phyloP scores from a whole-genome alignment of 1,140 invertebrate species.

The Drosophila kanapiae region DNA sequence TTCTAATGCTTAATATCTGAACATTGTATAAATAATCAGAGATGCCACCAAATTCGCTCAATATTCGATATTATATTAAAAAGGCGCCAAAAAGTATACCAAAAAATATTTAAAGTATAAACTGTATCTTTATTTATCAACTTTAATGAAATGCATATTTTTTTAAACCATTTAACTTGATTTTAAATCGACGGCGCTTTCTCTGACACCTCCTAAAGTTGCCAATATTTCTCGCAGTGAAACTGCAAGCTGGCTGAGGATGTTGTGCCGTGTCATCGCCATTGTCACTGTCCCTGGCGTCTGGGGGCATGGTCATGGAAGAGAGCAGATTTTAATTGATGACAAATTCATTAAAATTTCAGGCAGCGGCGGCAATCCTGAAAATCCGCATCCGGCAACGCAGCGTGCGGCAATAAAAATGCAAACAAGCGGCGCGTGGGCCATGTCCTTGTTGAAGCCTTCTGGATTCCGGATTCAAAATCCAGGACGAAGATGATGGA shows the following conservation, averaged over 20 bases:
- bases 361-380: constrained; percentile 30
- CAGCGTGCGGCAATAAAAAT: constrained; percentile 66
- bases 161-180: not conserved
- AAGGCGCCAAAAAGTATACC: not conserved
- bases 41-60: not conserved
- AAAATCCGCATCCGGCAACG: constrained; percentile 63
- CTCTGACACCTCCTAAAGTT: not conserved
- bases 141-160: not conserved
- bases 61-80: not conserved
- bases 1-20: not conserved
- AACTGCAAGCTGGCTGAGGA: not conserved
- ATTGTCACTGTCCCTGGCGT: constrained; percentile 41
- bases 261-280: constrained; percentile 66
- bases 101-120: no score
- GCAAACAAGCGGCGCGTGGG: constrained; percentile 67
- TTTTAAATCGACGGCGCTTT: not conserved
- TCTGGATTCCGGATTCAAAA: not conserved
- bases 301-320: constrained; percentile 63
- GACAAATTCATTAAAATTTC: constrained; percentile 83
- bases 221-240: constrained; percentile 21
- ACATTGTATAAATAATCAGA: not conserved
- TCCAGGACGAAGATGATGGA: constrained; percentile 13
- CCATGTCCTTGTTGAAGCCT: constrained; percentile 31
- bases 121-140: no score
- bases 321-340: constrained; percentile 81